Conservation (phyloP, 92 coral and sea anemone species). For the Isaurus tuberculatus region DNA sequence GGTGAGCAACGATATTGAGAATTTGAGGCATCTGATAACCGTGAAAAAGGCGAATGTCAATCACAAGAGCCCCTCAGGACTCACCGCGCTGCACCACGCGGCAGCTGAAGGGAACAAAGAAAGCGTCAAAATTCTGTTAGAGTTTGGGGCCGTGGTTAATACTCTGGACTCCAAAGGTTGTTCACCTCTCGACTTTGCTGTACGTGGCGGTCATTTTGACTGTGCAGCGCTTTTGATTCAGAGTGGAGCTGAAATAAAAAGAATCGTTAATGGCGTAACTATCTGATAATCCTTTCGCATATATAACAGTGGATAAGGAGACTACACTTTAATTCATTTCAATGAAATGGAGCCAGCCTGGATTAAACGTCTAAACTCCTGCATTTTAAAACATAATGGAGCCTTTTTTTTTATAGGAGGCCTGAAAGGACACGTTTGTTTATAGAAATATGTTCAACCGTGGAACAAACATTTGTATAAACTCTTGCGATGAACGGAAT, state of each 20-base stretch:
- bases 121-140: conserved; percentile 70
- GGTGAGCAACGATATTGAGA: conserved; percentile 84
- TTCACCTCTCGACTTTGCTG: conserved; percentile 95
- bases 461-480: not conserved
- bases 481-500: not conserved
- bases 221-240: conserved; percentile 92
- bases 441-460: not conserved
- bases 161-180: conserved; percentile 80
- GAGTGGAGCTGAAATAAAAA: conserved; percentile 92
- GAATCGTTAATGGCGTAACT: conserved; percentile 81
- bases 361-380: not conserved
- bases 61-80: conserved; percentile 85
- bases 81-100: conserved; percentile 90
- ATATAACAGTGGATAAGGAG: not conserved
- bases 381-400: no score
- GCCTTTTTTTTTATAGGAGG: no score
- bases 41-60: conserved; percentile 79
- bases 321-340: not conserved
- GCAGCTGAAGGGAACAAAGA: conserved; percentile 93
- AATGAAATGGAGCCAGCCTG: not conserved
- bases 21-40: conserved; percentile 66
- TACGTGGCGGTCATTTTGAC: conserved; percentile 95
- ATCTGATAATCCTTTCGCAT: not conserved
- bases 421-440: no score
- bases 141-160: conserved; percentile 79